These are phyloP conservation scores for Drosophila rufa DNA, from an alignment of 1,140 invertebrate genomes.

Conservation along the genomic window DNA sequence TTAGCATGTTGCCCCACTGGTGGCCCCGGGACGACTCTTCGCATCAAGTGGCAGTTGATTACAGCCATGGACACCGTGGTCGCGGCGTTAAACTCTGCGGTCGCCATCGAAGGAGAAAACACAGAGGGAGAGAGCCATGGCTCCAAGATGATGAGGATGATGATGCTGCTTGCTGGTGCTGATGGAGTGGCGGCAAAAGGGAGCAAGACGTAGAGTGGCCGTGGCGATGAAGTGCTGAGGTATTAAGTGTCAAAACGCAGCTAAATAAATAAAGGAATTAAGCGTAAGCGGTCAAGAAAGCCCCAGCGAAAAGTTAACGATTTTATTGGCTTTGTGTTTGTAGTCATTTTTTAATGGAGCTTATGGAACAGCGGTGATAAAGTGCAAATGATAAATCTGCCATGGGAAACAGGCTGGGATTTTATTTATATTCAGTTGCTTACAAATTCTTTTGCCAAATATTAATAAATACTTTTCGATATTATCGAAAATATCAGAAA, in stretches of 20 bases:
- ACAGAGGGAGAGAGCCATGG: background rate
- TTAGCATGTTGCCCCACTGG: background rate
- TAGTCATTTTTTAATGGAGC: background rate
- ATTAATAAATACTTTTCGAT: too few species aligned
- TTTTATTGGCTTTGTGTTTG: constrained; percentile 26
- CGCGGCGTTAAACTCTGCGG: constrained; percentile 49
- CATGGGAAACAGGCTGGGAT: background rate
- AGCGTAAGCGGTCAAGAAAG: constrained; percentile 29
- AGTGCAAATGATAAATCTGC: constrained; percentile 6
- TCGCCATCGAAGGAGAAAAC: constrained; percentile 10
- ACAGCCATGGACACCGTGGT: constrained; percentile 50
- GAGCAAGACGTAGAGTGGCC: background rate
- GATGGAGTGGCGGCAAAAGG: constrained; percentile 14
- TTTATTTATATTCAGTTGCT: too few species aligned
- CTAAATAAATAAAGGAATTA: constrained; percentile 68
- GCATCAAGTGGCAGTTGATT: constrained; percentile 63
- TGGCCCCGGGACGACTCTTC: constrained; percentile 20
- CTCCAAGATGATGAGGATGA: constrained; percentile 15
- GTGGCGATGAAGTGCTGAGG: constrained; percentile 32
- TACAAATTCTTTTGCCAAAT: too few species aligned
- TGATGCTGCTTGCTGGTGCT: constrained; percentile 2
- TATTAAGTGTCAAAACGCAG: constrained; percentile 64
- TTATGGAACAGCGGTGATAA: background rate
- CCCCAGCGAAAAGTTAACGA: constrained; percentile 8
- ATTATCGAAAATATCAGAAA: too few species aligned